Evolutionary conservation across 2,888 invertebrate species (phyloP).

Genomic region (Leptura quadrifasciata): DNA sequence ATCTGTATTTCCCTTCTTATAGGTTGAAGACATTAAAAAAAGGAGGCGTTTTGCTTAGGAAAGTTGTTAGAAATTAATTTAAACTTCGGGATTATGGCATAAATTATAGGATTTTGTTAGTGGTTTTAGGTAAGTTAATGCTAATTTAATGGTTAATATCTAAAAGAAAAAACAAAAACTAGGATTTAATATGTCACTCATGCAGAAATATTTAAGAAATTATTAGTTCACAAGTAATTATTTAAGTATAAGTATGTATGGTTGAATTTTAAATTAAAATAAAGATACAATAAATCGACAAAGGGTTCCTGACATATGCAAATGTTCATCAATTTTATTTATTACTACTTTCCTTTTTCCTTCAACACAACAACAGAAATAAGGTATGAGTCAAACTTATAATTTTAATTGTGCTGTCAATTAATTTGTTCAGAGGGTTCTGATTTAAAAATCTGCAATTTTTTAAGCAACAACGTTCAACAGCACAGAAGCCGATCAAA

Average conservation of each 20-base stretch:
- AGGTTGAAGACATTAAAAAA: background rate
- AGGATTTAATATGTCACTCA: constrained; percentile 35
- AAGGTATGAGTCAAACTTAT: background rate
- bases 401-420: background rate
- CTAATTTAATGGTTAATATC: constrained; percentile 62
- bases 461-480: constrained; percentile 38
- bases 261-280: background rate
- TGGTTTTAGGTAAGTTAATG: constrained; percentile 55
- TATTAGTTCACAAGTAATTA: constrained; percentile 10
- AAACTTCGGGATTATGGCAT: background rate
- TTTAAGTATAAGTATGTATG: background rate
- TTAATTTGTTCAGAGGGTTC: background rate
- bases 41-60: background rate
- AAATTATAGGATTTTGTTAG: constrained; percentile 56
- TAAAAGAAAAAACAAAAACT: constrained; percentile 52
- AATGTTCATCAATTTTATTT: background rate
- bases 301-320: background rate
- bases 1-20: background rate
- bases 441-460: background rate
- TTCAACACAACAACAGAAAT: background rate
- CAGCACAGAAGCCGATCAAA: constrained; percentile 48
- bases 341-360: background rate
- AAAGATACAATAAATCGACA: background rate
- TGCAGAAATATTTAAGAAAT: constrained; percentile 19
- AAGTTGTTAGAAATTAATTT: constrained; percentile 31